Conservation (phyloP, 2,888 invertebrate species). For the Pycnomerus fuliginosus region DNA sequence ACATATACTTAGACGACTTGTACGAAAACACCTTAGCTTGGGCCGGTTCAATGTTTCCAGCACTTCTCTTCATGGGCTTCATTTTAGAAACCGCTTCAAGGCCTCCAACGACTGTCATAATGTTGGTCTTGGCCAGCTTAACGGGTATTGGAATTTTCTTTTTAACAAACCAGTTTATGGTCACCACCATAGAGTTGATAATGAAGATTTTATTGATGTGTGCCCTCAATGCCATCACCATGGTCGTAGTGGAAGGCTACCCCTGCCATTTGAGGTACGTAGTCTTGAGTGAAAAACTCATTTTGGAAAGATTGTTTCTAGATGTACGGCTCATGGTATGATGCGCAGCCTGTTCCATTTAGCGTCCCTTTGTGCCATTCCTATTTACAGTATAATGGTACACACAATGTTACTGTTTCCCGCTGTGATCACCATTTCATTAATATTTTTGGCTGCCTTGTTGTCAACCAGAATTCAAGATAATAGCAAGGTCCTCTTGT, state of each 20-base stretch:
- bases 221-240: slow-evolving; percentile 55
- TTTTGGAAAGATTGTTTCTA: slow-evolving; percentile 38
- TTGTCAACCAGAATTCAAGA: slow-evolving; percentile 50
- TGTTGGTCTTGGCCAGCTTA: slow-evolving; percentile 51
- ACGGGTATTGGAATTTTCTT: slow-evolving; percentile 58
- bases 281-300: slow-evolving; percentile 24
- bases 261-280: slow-evolving; percentile 63
- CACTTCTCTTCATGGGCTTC: slow-evolving; percentile 50
- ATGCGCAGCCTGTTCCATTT: slow-evolving; percentile 57
- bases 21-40: slow-evolving; percentile 48
- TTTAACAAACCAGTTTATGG: slow-evolving; percentile 50
- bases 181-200: slow-evolving; percentile 48
- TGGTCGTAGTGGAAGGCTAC: slow-evolving; percentile 58
- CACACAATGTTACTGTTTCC: slow-evolving; percentile 48
- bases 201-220: slow-evolving; percentile 55
- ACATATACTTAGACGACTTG: slow-evolving; percentile 58
- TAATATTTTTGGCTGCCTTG: slow-evolving; percentile 45
- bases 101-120: slow-evolving; percentile 43
- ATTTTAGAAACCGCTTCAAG: slow-evolving; percentile 43
- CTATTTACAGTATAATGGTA: slow-evolving; percentile 47
- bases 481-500: slow-evolving; percentile 51
- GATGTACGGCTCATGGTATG: slow-evolving; percentile 61
- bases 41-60: slow-evolving; percentile 54
- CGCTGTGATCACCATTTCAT: slow-evolving; percentile 45
- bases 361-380: slow-evolving; percentile 56